Conservation (phyloP, 2,113 vertebrate genomes). For the Paralichthys olivaceus region DNA sequence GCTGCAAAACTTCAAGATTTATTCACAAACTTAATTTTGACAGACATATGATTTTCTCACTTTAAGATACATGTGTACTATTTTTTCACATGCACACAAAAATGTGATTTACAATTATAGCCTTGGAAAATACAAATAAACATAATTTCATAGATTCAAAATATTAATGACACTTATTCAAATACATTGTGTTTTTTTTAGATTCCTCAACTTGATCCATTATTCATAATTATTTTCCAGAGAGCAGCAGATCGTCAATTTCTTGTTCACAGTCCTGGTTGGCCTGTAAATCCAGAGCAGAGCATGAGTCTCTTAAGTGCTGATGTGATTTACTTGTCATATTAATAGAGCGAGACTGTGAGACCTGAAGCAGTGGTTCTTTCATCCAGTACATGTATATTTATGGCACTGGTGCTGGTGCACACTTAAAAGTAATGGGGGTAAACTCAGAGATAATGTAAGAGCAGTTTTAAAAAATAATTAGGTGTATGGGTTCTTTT, state of each 20-base stretch:
- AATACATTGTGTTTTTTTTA: neutral
- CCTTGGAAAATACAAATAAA: neutral
- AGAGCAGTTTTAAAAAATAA: constrained; percentile 14
- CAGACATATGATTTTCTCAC: too few species aligned
- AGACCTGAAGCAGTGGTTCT: constrained; percentile 24
- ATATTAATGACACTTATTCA: neutral
- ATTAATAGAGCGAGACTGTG: constrained; percentile 27
- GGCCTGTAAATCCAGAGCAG: constrained; percentile 26
- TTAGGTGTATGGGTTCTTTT: neutral
- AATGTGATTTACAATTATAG: neutral
- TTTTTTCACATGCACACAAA: too few species aligned
- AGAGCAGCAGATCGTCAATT: constrained; percentile 16
- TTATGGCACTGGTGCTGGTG: constrained; percentile 14
- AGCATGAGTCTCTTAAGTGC: constrained; percentile 6
- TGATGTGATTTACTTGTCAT: constrained; percentile 33
- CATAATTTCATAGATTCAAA: neutral
- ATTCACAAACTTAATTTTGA: too few species aligned
- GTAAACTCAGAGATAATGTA: neutral
- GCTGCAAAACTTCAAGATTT: too few species aligned
- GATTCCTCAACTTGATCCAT: constrained; percentile 13
- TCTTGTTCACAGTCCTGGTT: constrained; percentile 2
- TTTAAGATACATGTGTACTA: too few species aligned
- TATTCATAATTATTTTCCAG: constrained; percentile 31
- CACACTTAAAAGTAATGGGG: constrained; percentile 25
- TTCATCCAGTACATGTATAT: constrained; percentile 9